Evolutionary conservation across 2,888 invertebrate genomes (phyloP), one percentile per base, ranked within the genome.

Genomic region (Andrena flavipes): DNA sequence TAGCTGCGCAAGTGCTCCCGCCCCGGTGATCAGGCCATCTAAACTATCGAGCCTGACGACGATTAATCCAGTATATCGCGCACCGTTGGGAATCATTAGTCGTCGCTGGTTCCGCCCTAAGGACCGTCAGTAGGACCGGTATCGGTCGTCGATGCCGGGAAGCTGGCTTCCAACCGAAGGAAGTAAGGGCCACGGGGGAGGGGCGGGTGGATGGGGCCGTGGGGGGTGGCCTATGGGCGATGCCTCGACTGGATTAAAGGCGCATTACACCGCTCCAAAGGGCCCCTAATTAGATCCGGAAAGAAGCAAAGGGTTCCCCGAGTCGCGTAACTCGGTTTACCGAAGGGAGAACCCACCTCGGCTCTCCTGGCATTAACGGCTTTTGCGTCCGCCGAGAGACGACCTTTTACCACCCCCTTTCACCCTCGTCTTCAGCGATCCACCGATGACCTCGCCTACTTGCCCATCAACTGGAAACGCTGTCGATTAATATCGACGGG

Each of bases 261-360:
- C 91, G 91, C 91, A 91, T 92, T 92, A 92, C 90, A 90, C 85
- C 86, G 91, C 91, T 91, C 90, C 90, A 91, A 92, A 91, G 91
- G 91, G 90, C 88, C 86, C 89, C 91, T 93, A 92, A 93, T 93
- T 93, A 93, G 92, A 93, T 93, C 91, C 88, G 90, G 91, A 93
- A 93, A 93, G 93, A 93, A 93, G 92, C 92, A 93, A 93, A 92
- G 93, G 92, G 92, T 93, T 93, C 91, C 86, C 90, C 90, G 91
- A 92, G 91, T 91, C 91, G 91, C 91, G 91, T 93, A 93, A 92
- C 93, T 92, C 91, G 91, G 91, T 92, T 92, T 92, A 91, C 91
- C 87, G 89, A 88, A 90, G 91, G 90, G 89, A 91, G 89, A 89
- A 79, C 86, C 86, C 85, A 77, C 78, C 85, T 81, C 83, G 80